Base-by-base conservation (phyloP, 2,888 invertebrate genomes). In the Selenia dentaria region DNA sequence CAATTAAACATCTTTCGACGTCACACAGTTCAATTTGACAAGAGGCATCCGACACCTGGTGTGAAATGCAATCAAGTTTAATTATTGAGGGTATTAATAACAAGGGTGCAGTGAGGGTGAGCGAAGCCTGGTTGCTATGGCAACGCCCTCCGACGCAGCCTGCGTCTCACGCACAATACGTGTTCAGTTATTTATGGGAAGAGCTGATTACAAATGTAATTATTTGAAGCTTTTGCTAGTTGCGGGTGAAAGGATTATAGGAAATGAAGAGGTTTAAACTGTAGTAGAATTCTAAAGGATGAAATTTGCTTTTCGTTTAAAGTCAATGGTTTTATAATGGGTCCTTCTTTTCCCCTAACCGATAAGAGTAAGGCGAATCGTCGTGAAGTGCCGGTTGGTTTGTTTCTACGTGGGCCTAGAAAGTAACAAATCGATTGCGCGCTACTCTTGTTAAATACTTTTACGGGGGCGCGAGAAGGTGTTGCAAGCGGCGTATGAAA, bases 31-130 rank as follows among this genome's bases (percentile, higher is more conserved):
- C 52, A 51, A 57, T 78, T 74, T 78, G 83, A 80, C 82, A 78
- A 82, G 74, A 80, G 82, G 72, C 83, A 86, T 82, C 86, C 67
- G 82, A 79, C 89, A 90, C 89, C 89, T 90, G 89, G 88, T 80
- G 88, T 80, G 89, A 86, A 89, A 86, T 85, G 87, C 89, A 90
- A 90, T 90, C 88, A 89, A 85, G 87, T 86, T 89, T 89, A 89
- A 89, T 90, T 88, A 90, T 89, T 89, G 80, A 79, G 76, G 82
- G 88, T 88, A 90, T 90, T 90, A 89, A 89, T 90, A 88, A 88
- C 88, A 83, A 88, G 89, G 90, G 90, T 86, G 86, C 83, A 83
- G 74, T 76, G 68, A 70, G 86, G 84, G 81, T 70, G 69, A 73
- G 74, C 67, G 74, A 70, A 69, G 67, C 77, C 70, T 66, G 39